Base-by-base conservation (phyloP, 1,140 invertebrate genomes). In the Caenorhabditis latens region DNA sequence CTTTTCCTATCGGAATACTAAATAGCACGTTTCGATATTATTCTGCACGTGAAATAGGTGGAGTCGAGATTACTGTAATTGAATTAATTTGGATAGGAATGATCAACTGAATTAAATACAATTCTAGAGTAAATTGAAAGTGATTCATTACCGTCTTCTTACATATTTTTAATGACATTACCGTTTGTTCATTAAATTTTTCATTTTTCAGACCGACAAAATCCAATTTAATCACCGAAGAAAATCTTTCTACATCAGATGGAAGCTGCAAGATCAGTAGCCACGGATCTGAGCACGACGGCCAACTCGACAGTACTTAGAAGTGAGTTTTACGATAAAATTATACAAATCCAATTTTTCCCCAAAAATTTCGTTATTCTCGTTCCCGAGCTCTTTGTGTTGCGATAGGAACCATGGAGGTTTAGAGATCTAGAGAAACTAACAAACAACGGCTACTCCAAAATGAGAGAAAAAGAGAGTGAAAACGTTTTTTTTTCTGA, bases 261-360 rank as follows among this genome's bases (percentile, higher is more conserved):
- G 71, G 71, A 79, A 79, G 71, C 21, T n/a, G 71, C 71, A 79
- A 79, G 19, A 79, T 6, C 71, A 48, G 71, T 79, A 46, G 71
- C 71, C 46, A 79, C 43, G 46, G 40, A 79, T 79, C n/a, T 79
- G 43, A 79, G 71, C 46, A 71, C 65, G 40, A 19, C 65, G 65
- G 65, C 65, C 65, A 79, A 79, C 21, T 19, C 71, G n/a, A 79
- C 71, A 50, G 71, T 79, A 50, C 46, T 79, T 79, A 79, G 71
- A 79, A 79, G 71, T 79, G n/a, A 79, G 71, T 50, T 11, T 40
- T 32, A 32, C 32, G 32, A 32, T 1, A 32, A 1, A 32, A 32
- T 63, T 6, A 4, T 63, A 8, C 57, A 8, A 8, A 58, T 58
- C 8, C n/a, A 13, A 16, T 53, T 4, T 53, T 53, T 53, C 50